Base-by-base conservation (phyloP, 2,113 vertebrate genomes). In the Serilophus lunatus region DNA sequence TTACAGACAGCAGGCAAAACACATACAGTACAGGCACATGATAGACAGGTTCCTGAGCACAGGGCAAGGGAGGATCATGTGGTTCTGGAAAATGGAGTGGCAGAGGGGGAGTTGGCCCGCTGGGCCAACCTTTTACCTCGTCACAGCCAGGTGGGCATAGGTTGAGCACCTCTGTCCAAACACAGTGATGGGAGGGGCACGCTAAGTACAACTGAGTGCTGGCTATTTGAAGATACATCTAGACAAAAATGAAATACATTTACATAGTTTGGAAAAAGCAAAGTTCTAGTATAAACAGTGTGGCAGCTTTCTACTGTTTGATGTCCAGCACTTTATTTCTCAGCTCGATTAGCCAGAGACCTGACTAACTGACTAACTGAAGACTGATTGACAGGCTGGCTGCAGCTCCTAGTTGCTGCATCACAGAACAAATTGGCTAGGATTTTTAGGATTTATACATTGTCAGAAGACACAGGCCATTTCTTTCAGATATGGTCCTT, bases 21-120 rank as follows among this genome's bases (percentile, higher is more conserved):
- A 76, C 4, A 1, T 16, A 47, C 4, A 9, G 16, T 26, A 69
- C 2, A 60, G 42, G 8, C n/a, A 26, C 0, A 0, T 6, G 17
- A 65, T 4, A 45, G 45, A 56, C 18, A 78, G n/a, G n/a, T 44
- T 84, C n/a, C 45, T 31, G 40, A 29, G 47, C 14, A 50, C 14
- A 23, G 51, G 36, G 18, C 22, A 57, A 53, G 14, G 16, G 22
- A 75, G 24, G 11, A 29, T 24, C 65, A 47, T 0, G 0, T 19
- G 5, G 35, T 23, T 86, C 82, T 93, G 65, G 36, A 61, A 82
- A 88, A 85, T 3, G 70, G 5, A 20, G 40, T 22, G 31, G 36
- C 45, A 82, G 25, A 78, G 33, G 28, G 12, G 26, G 1, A 8
- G 17, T 36, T 6, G 81, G 54, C 25, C 51, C 61, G 65, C 66